phyloP scores from a whole-genome alignment of 2,888 invertebrate species.

The Trichacis sp. region DNA sequence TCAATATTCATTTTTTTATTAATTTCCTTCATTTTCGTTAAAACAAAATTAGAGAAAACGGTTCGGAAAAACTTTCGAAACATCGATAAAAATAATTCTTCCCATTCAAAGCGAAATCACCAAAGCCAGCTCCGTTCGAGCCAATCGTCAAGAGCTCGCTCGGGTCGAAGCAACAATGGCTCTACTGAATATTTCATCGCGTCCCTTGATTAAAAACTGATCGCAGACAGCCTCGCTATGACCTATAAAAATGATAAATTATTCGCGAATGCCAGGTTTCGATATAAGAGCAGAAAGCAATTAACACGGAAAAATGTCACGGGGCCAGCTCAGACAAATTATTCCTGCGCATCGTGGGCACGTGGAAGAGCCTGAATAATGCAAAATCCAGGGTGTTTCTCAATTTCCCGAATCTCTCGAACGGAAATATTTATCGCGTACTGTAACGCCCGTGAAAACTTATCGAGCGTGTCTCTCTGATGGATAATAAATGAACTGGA shows the following conservation, averaged over 20 bases:
- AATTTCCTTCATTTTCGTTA: no score
- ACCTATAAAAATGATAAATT: not conserved
- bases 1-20: no score
- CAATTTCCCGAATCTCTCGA: not conserved
- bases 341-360: not conserved
- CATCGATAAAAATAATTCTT: no score
- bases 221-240: not conserved
- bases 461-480: not conserved
- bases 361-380: not conserved
- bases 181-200: not conserved
- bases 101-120: no score
- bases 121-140: no score
- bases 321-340: not conserved
- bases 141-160: no score
- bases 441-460: not conserved
- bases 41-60: no score
- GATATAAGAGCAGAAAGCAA: not conserved
- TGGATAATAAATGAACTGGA: no score
- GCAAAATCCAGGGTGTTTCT: not conserved
- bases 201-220: not conserved
- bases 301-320: conserved; percentile 7
- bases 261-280: not conserved
- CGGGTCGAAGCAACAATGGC: no score
- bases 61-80: no score
- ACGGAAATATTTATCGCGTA: not conserved